A percentile compares a stretch with the other conserved stretches of the same genome.
Evolutionary conservation across 1,140 invertebrate species (phyloP).

Genomic region (Triops cancriformis): DNA sequence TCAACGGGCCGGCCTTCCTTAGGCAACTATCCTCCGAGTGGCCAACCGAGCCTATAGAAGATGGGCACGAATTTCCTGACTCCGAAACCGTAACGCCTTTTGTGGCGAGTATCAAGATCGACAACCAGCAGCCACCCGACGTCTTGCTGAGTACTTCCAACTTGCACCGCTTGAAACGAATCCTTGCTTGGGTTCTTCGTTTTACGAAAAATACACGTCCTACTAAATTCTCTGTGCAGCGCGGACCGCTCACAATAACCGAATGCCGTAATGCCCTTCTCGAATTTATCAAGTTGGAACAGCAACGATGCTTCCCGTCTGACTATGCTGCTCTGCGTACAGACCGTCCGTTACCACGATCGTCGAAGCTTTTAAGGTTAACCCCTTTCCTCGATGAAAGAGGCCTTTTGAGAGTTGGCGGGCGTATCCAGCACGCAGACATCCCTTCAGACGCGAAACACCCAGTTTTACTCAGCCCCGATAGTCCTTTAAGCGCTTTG

Average conservation of each 20-base stretch:
- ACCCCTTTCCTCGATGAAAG: conserved; percentile 37
- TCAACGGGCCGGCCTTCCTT: conserved; percentile 28
- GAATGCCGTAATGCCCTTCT: neutral
- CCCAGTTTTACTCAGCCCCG: conserved; percentile 38
- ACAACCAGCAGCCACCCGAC: neutral
- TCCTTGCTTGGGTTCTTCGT: conserved; percentile 14
- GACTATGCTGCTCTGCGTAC: neutral
- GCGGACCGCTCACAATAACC: neutral
- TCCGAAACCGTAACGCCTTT: neutral
- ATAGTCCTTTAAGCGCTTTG: conserved; percentile 28
- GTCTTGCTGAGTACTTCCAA: neutral
- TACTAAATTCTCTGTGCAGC: too few species aligned
- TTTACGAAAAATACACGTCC: conserved; percentile 13
- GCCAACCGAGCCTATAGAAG: neutral
- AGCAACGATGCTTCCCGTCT: neutral
- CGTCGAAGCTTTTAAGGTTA: conserved; percentile 25
- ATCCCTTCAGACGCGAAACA: conserved; percentile 37
- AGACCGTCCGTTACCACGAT: neutral
- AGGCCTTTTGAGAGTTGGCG: conserved; percentile 40
- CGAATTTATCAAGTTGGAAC: neutral
- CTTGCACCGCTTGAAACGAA: conserved; percentile 14
- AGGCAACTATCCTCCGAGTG: neutral
- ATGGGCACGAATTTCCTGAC: neutral
- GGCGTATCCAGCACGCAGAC: conserved; percentile 35
- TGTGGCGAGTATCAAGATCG: neutral